Evolutionary conservation across 2,888 invertebrate genomes (phyloP), one percentile per base, ranked within the genome.

Genomic region (Bhutanitis thaidina): DNA sequence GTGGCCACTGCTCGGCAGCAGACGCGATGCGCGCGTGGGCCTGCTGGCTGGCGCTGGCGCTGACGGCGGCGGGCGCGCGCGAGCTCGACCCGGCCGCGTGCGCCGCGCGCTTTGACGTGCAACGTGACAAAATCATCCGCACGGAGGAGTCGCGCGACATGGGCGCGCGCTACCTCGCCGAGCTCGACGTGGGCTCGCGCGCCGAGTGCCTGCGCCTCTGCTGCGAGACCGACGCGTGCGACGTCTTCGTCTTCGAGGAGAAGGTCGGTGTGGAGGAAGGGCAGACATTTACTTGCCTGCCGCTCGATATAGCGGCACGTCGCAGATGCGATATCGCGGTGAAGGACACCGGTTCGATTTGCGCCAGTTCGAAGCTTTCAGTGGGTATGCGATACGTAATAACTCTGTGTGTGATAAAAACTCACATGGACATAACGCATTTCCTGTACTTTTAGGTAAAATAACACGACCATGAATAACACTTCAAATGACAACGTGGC

Each of bases 161-260:
- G 92, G 97, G 97, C 47, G 97, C 97, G 46, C 94, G 94, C 72
- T 97, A 95, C 83, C 87, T 97, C 41, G 96, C 95, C 72, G 96
- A 96, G 77, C 92, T 95, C 57, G 96, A 96, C 77, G 90, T 97
- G 69, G 93, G 94, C 61, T 92, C 94, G 46, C 92, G 95, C 60
- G 92, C 93, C 64, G 96, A 97, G 74, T 97, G 97, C 74, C 90
- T 96, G 69, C 91, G 94, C 45, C 91, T 96, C 57, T 97, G 97
- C 86, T 97, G 97, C 83, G 94, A 95, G 80, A 96, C 96, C 2
- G 93, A 94, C 43, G 85, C 92, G 55, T 97, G 97, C 80, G 97
- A 97, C 80, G 96, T 97, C 16, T 97, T 96, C 78, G 95, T 97
- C 61, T 97, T 95, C 74, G 97, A 97, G 78, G 96, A 97, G 74